phyloP scores from a whole-genome alignment of 2,797 vertebrate species.

The Peromyscus attwateri region DNA sequence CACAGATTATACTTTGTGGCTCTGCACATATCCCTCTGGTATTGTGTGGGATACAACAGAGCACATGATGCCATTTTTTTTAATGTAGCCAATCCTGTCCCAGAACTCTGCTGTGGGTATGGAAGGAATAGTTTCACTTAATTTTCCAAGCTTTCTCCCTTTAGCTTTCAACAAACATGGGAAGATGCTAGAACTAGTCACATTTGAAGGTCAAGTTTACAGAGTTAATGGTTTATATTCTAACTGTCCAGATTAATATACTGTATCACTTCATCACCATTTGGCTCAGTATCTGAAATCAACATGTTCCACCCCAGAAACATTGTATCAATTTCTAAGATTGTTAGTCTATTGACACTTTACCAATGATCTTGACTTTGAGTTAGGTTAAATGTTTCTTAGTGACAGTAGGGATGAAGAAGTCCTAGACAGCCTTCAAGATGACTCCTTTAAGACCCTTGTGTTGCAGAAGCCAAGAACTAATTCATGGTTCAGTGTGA shows the following conservation, averaged over 20 bases:
- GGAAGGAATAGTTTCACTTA: conserved; percentile 95
- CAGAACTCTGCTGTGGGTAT: conserved; percentile 98
- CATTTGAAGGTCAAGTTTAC: conserved; percentile 85
- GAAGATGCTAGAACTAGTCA: neutral
- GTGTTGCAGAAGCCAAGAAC: neutral
- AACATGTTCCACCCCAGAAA: neutral
- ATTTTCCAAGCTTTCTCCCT: conserved; percentile 97
- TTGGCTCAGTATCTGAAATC: neutral
- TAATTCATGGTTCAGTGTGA: neutral
- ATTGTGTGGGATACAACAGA: neutral
- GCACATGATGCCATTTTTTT: neutral
- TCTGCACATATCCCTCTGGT: neutral
- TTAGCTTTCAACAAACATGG: conserved; percentile 95
- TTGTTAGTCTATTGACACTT: neutral
- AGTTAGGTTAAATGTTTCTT: neutral
- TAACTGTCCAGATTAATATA: neutral
- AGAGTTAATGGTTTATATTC: neutral
- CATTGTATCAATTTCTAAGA: neutral
- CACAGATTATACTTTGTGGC: conserved; percentile 78
- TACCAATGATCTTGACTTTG: neutral
- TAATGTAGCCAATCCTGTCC: conserved; percentile 90
- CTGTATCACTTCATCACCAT: neutral
- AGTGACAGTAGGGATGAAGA: neutral
- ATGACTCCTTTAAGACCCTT: neutral
- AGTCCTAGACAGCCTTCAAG: neutral